A percentile compares a stretch with the other conserved stretches of the same genome.
Evolutionary conservation across 2,888 invertebrate species (phyloP).

Genomic region (Rotaria sp.): DNA sequence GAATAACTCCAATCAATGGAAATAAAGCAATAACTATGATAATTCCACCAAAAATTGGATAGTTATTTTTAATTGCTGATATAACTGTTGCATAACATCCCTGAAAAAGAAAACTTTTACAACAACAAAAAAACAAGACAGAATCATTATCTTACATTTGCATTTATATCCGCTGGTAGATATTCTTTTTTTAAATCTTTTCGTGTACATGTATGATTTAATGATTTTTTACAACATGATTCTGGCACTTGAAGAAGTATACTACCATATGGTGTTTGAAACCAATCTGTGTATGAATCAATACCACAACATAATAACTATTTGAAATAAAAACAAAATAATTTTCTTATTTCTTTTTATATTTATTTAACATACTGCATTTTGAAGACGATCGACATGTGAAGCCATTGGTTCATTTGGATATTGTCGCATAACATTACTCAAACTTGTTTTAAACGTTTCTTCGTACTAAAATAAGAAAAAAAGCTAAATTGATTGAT

Average conservation of each 20-base stretch:
- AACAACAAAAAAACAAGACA: background rate
- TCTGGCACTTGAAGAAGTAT: background rate
- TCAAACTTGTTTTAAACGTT: background rate
- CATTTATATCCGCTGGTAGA: background rate
- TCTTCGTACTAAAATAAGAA: conserved; percentile 1
- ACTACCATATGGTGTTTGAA: background rate
- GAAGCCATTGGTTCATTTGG: background rate
- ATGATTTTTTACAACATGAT: conserved; percentile 18
- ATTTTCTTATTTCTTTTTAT: background rate
- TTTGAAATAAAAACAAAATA: background rate
- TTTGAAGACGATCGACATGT: conserved; percentile 10
- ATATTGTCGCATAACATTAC: background rate
- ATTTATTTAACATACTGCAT: background rate
- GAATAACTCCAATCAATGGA: background rate
- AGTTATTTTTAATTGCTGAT: background rate
- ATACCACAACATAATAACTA: conserved; percentile 15
- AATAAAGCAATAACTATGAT: background rate
- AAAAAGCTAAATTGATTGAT: background rate
- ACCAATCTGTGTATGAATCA: conserved; percentile 5
- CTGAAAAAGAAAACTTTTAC: background rate
- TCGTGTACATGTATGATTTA: background rate
- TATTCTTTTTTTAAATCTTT: background rate
- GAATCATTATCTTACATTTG: background rate
- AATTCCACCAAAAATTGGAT: background rate
- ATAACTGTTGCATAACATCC: background rate